Percentiles rank a stretch among this genome's conserved stretches.
Evolutionary conservation across 1,140 invertebrate genomes (phyloP).

Genomic region (Musca vetustissima): DNA sequence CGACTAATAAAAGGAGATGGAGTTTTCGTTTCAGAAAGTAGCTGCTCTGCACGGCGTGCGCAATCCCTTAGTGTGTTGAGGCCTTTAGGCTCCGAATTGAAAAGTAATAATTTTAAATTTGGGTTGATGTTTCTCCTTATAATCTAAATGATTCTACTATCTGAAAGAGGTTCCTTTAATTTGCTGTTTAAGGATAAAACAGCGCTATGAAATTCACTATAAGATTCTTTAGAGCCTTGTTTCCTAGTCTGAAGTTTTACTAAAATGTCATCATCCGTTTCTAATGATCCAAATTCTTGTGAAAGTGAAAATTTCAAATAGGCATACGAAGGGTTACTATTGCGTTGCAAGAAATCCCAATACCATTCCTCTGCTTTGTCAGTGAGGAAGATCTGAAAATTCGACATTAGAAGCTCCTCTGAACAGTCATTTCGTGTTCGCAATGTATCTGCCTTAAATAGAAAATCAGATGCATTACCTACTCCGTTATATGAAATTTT

Average conservation of each 20-base stretch:
- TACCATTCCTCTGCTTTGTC: neutral
- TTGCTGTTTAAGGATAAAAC: neutral
- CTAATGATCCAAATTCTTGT: neutral
- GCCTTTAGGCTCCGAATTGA: neutral
- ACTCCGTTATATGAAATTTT: slow-evolving; percentile 1
- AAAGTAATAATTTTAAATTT: neutral
- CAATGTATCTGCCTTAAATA: neutral
- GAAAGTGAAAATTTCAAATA: neutral
- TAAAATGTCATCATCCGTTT: neutral
- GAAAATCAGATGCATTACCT: neutral
- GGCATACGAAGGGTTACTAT: neutral
- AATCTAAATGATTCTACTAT: neutral
- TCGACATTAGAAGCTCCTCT: neutral
- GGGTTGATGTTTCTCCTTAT: neutral
- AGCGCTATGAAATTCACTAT: neutral
- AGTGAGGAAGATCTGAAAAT: neutral
- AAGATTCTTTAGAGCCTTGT: neutral
- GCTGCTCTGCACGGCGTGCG: neutral
- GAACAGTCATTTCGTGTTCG: neutral
- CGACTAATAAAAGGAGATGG: neutral
- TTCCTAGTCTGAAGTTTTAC: neutral
- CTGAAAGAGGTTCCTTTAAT: neutral
- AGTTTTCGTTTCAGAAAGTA: neutral
- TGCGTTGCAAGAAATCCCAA: neutral
- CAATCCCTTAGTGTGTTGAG: neutral